Conservation (phyloP, 2,888 invertebrate genomes). For the Phanerotoma sp. region DNA sequence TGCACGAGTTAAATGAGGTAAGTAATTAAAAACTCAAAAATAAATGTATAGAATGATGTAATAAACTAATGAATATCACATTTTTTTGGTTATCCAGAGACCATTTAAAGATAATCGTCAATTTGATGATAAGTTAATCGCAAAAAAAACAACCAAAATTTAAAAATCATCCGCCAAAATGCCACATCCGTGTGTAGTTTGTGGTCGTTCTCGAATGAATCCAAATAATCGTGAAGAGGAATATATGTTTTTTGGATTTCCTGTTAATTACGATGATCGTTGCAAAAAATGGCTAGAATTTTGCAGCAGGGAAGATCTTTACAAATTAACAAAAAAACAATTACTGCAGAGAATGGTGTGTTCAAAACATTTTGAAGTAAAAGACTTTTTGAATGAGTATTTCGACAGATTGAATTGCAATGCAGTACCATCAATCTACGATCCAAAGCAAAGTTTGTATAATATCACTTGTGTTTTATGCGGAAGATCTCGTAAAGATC, state of each 20-base stretch:
- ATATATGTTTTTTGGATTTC: conserved; percentile 56
- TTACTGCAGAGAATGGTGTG: conserved; percentile 55
- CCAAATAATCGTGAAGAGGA: conserved; percentile 54
- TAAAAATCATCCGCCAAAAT: conserved; percentile 42
- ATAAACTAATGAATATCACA: no score
- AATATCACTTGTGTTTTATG: conserved; percentile 54
- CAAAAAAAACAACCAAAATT: not conserved
- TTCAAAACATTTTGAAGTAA: conserved; percentile 51
- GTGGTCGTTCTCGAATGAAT: conserved; percentile 56
- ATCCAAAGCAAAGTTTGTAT: conserved; percentile 54
- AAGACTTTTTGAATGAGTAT: conserved; percentile 52
- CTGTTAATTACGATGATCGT: conserved; percentile 51
- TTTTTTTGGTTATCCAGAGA: no score
- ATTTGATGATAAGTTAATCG: not conserved
- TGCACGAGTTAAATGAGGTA: no score
- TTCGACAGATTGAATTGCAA: conserved; percentile 49
- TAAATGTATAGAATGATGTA: no score
- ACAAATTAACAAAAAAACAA: conserved; percentile 53
- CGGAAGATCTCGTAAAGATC: conserved; percentile 46
- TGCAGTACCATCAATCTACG: conserved; percentile 52
- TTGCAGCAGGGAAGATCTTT: conserved; percentile 53
- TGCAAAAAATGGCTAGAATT: conserved; percentile 54
- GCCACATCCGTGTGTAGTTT: conserved; percentile 56
- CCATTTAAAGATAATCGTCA: no score
- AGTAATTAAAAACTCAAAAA: no score